Conservation (phyloP, 2,113 vertebrate species). For the Nanorana parkeri region DNA sequence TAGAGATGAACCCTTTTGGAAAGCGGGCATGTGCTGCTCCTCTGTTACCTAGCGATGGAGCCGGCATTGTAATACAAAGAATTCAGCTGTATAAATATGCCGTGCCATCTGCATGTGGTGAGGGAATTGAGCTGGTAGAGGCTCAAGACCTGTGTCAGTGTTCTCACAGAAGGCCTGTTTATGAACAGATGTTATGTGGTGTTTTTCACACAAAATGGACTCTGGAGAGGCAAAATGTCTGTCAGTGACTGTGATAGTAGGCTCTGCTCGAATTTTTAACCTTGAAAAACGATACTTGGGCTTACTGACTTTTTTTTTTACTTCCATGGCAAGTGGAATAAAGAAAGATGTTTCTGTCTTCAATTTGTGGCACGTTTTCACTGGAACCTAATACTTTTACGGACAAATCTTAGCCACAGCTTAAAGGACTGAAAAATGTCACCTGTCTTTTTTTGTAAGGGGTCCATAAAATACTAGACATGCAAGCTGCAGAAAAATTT, state of each 20-base stretch:
- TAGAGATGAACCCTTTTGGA: constrained; percentile 78
- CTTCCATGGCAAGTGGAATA: background rate
- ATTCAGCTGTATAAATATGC: constrained; percentile 83
- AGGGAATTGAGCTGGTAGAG: constrained; percentile 90
- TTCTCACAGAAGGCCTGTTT: constrained; percentile 94
- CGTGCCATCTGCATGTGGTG: constrained; percentile 92
- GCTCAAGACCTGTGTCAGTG: constrained; percentile 89
- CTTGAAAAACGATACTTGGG: constrained; percentile 80
- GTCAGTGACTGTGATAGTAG: constrained; percentile 86
- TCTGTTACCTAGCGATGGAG: constrained; percentile 86
- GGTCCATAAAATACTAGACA: background rate
- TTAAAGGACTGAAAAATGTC: background rate
- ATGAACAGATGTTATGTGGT: constrained; percentile 99
- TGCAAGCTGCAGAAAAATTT: too few species aligned
- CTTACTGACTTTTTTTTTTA: constrained; percentile 61
- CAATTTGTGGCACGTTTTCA: background rate
- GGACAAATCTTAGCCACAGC: background rate
- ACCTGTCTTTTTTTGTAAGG: background rate
- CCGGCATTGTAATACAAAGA: constrained; percentile 78
- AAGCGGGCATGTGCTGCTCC: constrained; percentile 76
- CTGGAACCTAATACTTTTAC: background rate
- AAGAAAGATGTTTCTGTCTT: background rate
- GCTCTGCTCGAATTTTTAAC: constrained; percentile 85
- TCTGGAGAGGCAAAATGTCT: constrained; percentile 94
- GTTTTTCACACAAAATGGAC: constrained; percentile 87